These are phyloP conservation scores for Catostomus latipinnis DNA, from an alignment of 2,797 vertebrate genomes.

Conservation along the genomic window DNA sequence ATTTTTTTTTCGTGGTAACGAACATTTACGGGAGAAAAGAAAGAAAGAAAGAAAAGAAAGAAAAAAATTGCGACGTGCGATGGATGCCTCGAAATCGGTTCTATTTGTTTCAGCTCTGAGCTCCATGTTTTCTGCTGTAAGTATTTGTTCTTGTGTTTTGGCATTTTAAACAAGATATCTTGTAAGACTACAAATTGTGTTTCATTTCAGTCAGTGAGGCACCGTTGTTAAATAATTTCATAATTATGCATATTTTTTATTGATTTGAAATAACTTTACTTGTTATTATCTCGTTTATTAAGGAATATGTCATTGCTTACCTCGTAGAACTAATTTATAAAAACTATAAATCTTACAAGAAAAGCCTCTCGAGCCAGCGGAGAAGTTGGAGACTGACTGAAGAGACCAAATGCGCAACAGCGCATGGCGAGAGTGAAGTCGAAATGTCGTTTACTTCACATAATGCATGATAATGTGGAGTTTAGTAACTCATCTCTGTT, in stretches of 20 bases:
- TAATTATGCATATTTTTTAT: too few relatives aligned
- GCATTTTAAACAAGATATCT: neutral
- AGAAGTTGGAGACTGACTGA: too few relatives aligned
- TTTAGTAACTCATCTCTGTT: too few relatives aligned
- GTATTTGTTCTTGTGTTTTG: constrained; percentile 23
- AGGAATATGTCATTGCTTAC: neutral
- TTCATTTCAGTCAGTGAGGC: neutral
- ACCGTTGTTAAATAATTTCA: neutral
- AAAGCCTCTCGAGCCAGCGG: neutral
- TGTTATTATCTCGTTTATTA: neutral
- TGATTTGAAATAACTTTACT: neutral
- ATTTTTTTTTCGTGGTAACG: neutral
- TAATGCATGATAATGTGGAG: too few relatives aligned
- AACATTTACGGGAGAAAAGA: neutral
- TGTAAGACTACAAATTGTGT: too few relatives aligned
- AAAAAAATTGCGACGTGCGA: neutral
- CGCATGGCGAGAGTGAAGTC: too few relatives aligned
- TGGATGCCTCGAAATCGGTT: constrained; percentile 42
- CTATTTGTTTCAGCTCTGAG: constrained; percentile 39
- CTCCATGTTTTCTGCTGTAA: constrained; percentile 41
- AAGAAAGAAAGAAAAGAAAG: too few relatives aligned
- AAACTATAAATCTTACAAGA: neutral
- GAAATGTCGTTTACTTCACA: too few relatives aligned
- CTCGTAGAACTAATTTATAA: neutral
- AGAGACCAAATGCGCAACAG: neutral